phyloP scores from a whole-genome alignment of 2,113 vertebrate species.

The Heterochromis multidens region DNA sequence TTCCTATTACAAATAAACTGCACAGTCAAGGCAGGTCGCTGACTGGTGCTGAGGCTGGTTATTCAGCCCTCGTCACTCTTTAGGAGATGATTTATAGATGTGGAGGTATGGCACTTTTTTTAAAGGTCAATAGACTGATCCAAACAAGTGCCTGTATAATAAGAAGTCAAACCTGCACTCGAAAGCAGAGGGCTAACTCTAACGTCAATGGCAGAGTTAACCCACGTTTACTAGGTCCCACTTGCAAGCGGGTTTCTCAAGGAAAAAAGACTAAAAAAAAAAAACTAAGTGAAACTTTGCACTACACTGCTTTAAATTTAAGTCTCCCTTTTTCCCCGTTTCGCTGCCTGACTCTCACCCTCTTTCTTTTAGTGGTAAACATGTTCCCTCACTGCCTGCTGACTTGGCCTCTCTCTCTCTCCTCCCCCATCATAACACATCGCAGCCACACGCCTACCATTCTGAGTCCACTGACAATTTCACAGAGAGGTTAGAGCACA shows the following conservation, averaged over 20 bases:
- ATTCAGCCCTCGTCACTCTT: not conserved
- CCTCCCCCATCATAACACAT: slow-evolving; percentile 63
- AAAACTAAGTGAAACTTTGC: not conserved
- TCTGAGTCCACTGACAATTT: slow-evolving; percentile 65
- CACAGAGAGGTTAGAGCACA: slow-evolving; percentile 52
- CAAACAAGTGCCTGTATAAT: not conserved
- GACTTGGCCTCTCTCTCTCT: slow-evolving; percentile 36
- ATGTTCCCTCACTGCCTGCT: slow-evolving; percentile 43
- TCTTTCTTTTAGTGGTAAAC: slow-evolving; percentile 36
- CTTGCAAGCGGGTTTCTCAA: not conserved
- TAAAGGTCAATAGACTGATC: not conserved
- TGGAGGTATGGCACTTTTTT: not conserved
- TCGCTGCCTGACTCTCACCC: slow-evolving; percentile 1
- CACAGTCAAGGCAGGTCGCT: not conserved
- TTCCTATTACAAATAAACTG: not conserved
- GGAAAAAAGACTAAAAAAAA: not conserved
- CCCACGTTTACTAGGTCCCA: not conserved
- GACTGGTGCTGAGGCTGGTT: slow-evolving; percentile 6
- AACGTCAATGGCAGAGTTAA: not conserved
- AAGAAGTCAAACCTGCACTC: not conserved
- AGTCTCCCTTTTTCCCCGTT: not conserved
- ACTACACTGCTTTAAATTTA: not conserved
- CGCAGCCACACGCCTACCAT: slow-evolving; percentile 55
- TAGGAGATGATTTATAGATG: not conserved
- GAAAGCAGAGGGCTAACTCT: not conserved